These are phyloP conservation scores for Drosophila serrata DNA, from an alignment of 1,140 invertebrate genomes.

Conservation along the genomic window DNA sequence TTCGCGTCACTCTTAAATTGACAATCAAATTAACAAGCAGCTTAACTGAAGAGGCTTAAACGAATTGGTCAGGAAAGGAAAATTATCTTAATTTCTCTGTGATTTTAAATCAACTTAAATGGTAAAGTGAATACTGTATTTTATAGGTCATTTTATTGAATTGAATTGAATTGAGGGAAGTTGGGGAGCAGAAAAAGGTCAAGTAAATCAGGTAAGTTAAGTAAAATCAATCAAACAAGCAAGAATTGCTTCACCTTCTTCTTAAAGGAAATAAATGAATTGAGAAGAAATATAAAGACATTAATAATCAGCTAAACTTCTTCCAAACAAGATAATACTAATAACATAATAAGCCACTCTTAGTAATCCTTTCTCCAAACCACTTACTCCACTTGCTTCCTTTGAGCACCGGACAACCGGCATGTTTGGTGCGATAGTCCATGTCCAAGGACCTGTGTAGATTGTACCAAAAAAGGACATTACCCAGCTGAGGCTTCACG, in stretches of 20 bases:
- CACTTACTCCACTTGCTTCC: conserved; percentile 96
- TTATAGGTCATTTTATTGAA: background rate
- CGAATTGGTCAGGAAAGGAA: background rate
- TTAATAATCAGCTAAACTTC: conserved; percentile 93
- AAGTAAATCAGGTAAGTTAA: no score
- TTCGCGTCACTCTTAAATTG: background rate
- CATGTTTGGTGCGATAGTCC: conserved; percentile 96
- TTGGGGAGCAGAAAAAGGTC: background rate
- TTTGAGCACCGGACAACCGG: conserved; percentile 98
- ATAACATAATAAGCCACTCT: no score
- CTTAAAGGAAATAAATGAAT: background rate
- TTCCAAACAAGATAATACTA: conserved; percentile 68
- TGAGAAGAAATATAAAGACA: background rate
- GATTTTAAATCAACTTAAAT: background rate
- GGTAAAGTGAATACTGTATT: background rate
- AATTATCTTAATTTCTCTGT: background rate
- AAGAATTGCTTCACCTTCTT: background rate
- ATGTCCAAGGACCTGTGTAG: conserved; percentile 95
- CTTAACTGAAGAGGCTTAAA: background rate
- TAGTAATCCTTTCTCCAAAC: conserved; percentile 63
- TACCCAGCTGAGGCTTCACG: conserved; percentile 94
- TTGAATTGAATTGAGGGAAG: background rate
- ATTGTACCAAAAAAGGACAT: conserved; percentile 98
- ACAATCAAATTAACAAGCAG: conserved; percentile 1
- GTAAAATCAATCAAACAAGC: background rate